Evolutionary conservation across 2,797 vertebrate genomes (phyloP).

Genomic region (Poecilia wingei): DNA sequence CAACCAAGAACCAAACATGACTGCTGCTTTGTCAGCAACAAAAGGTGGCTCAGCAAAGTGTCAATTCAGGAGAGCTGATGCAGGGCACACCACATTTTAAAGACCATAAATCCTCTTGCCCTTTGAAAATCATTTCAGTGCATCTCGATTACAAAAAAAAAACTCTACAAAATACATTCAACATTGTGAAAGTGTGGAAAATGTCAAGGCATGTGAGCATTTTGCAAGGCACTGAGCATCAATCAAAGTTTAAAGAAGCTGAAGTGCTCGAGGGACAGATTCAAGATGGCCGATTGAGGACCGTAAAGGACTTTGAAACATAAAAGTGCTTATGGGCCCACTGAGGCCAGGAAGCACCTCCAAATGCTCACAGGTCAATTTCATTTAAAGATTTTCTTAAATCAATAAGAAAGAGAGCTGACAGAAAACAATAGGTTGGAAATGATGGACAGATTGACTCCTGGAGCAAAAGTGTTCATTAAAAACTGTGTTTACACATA

Average conservation of each 20-base stretch:
- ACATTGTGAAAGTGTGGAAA: neutral
- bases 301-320: conserved; percentile 23
- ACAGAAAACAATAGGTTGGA: conserved; percentile 19
- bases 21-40: neutral
- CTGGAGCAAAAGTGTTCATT: conserved; percentile 7
- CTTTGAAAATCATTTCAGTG: neutral
- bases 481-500: neutral
- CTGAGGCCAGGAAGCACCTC: conserved; percentile 24
- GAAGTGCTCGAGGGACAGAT: conserved; percentile 1
- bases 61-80: neutral
- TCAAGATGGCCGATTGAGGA: conserved; percentile 11
- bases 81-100: too few relatives aligned
- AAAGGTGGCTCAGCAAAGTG: neutral
- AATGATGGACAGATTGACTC: conserved; percentile 32
- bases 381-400: conserved; percentile 30
- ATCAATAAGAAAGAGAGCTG: conserved; percentile 47
- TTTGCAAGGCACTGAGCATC: neutral
- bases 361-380: conserved; percentile 27
- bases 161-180: neutral
- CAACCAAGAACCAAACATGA: neutral
- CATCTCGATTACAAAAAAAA: neutral
- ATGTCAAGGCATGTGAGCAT: neutral
- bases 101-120: neutral
- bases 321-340: conserved; percentile 18
- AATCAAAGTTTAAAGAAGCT: conserved; percentile 23